These are phyloP conservation scores for Camponotus floridanus DNA, from an alignment of 1,140 invertebrate genomes.

Conservation along the genomic window DNA sequence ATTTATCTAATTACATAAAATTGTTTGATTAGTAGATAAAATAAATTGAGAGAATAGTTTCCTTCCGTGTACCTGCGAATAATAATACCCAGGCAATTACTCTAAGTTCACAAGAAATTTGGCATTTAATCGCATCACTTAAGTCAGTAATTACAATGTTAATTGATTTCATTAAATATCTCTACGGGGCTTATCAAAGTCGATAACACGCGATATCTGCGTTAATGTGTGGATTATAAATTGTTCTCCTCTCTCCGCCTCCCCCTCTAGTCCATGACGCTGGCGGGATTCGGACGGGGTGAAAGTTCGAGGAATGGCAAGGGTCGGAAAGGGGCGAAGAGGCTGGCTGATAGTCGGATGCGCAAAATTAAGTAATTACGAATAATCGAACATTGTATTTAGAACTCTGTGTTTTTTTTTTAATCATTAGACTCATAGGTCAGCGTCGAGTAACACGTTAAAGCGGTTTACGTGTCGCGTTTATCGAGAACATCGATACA, in stretches of 20 bases:
- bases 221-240: slow-evolving; percentile 58
- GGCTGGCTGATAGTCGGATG: slow-evolving; percentile 4
- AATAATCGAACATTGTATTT: slow-evolving; percentile 36
- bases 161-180: slow-evolving; percentile 61
- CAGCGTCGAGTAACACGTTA: slow-evolving; percentile 34
- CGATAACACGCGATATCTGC: slow-evolving; percentile 43
- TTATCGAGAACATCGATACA: slow-evolving; percentile 46
- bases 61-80: neutral
- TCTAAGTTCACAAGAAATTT: slow-evolving; percentile 20
- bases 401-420: slow-evolving; percentile 37
- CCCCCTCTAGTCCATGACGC: neutral
- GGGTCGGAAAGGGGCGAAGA: neutral
- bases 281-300: neutral
- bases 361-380: slow-evolving; percentile 36
- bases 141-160: slow-evolving; percentile 59
- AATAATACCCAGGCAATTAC: slow-evolving; percentile 30
- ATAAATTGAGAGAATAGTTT: slow-evolving; percentile 28
- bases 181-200: slow-evolving; percentile 40
- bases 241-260: neutral
- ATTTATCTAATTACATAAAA: neutral
- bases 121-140: slow-evolving; percentile 36
- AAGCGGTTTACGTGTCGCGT: slow-evolving; percentile 44
- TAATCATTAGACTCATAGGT: slow-evolving; percentile 56
- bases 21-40: slow-evolving; percentile 14
- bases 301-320: neutral